Evolutionary conservation across 2,888 invertebrate genomes (phyloP).

Genomic region (Stenotaenia linearis): DNA sequence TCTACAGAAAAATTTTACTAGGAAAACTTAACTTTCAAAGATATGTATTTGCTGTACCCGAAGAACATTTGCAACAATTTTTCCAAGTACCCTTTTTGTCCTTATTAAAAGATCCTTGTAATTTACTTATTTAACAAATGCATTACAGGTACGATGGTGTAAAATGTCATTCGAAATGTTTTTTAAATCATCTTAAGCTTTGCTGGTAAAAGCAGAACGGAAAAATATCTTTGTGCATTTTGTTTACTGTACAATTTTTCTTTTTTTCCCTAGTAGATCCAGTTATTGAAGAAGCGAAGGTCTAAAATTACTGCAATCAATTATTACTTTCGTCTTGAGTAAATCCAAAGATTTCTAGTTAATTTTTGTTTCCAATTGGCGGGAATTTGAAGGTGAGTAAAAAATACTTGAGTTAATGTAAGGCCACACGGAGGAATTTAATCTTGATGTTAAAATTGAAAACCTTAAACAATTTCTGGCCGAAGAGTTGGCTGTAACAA

Average conservation of each 20-base stretch:
- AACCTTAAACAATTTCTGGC: constrained; percentile 29
- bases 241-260: not conserved
- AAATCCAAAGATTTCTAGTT: not conserved
- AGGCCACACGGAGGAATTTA: not conserved
- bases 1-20: not conserved
- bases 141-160: not conserved
- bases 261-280: not conserved
- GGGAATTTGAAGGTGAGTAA: not conserved
- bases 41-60: not conserved
- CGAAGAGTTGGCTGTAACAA: not conserved
- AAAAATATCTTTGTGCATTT: not conserved
- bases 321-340: not conserved
- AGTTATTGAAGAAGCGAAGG: not conserved
- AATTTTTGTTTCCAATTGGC: not conserved
- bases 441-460: no score
- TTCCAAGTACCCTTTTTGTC: not conserved
- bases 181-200: not conserved
- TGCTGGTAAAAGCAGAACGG: not conserved
- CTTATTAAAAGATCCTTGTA: not conserved
- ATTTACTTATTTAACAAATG: not conserved
- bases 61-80: not conserved
- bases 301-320: not conserved
- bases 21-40: not conserved
- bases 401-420: not conserved
- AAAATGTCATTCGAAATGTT: not conserved